Evolutionary conservation across 2,113 vertebrate species (phyloP).

Genomic region (rabbit (Oryctolagus cuniculus)): DNA sequence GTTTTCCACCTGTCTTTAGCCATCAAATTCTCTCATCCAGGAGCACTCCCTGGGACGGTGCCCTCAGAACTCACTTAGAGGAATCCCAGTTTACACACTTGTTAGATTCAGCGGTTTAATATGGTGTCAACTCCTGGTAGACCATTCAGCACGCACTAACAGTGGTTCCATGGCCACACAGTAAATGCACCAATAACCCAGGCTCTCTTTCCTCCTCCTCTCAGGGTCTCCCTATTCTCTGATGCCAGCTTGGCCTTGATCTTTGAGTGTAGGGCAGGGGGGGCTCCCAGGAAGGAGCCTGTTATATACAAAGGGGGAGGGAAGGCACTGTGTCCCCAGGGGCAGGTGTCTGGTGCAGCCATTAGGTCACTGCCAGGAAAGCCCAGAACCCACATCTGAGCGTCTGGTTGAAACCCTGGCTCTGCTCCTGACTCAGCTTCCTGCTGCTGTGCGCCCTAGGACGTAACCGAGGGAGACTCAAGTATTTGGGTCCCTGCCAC

Average conservation of each 20-base stretch:
- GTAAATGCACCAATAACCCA: too few relatives aligned
- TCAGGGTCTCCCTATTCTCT: accelerated
- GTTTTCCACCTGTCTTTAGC: neutral
- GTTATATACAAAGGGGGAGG: neutral
- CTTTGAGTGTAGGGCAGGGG: neutral
- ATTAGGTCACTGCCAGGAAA: too few relatives aligned
- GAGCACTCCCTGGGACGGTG: neutral
- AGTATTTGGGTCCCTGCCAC: too few relatives aligned
- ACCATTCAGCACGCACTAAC: accelerated
- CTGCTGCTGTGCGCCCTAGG: too few relatives aligned
- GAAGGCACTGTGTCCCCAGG: neutral
- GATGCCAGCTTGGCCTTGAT: neutral
- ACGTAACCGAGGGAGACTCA: too few relatives aligned
- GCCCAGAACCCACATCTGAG: too few relatives aligned
- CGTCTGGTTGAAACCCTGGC: too few relatives aligned
- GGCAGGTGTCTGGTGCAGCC: too few relatives aligned
- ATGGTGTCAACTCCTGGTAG: accelerated
- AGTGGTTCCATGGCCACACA: neutral
- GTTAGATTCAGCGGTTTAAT: neutral
- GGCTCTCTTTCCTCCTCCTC: neutral
- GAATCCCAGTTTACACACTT: neutral
- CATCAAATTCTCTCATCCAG: neutral
- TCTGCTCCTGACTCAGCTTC: too few relatives aligned
- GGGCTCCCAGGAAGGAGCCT: neutral
- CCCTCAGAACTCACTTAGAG: neutral